Conservation (phyloP, 2,888 invertebrate genomes). For the Drosophila vallismaia region DNA sequence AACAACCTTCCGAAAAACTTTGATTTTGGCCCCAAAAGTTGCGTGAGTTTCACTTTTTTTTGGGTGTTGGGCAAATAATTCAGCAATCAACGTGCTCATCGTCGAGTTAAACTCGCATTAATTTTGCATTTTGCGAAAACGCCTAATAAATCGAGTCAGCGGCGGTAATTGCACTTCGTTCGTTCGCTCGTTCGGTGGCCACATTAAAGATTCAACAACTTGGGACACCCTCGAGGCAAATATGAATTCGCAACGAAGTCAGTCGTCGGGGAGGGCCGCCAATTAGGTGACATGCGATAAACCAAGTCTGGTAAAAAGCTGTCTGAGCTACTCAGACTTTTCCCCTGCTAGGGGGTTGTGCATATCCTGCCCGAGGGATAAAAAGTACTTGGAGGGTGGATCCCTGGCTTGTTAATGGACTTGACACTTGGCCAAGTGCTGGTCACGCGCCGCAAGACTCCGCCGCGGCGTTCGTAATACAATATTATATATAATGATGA, state of each 20-base stretch:
- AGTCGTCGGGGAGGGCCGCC: constrained; percentile 22
- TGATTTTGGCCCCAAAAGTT: constrained; percentile 28
- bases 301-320: constrained; percentile 27
- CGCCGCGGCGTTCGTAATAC: background rate
- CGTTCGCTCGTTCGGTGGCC: background rate
- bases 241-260: constrained; percentile 36
- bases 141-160: constrained; percentile 51
- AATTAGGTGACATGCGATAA: constrained; percentile 73
- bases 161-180: constrained; percentile 39
- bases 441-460: constrained; percentile 41
- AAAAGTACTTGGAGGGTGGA: constrained; percentile 5
- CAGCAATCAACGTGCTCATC: constrained; percentile 55
- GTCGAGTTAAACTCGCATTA: constrained; percentile 53
- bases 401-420: constrained; percentile 44
- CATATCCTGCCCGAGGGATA: constrained; percentile 14
- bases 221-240: constrained; percentile 43
- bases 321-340: background rate
- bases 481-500: constrained; percentile 14
- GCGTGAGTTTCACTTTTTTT: constrained; percentile 60
- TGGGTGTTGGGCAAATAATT: constrained; percentile 52
- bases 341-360: background rate
- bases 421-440: constrained; percentile 51
- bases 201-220: constrained; percentile 63
- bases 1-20: background rate
- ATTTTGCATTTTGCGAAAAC: constrained; percentile 64